Evolutionary conservation across 2,888 invertebrate species (phyloP), one percentile per base, ranked within the genome.

Genomic region (Buathra laborator): DNA sequence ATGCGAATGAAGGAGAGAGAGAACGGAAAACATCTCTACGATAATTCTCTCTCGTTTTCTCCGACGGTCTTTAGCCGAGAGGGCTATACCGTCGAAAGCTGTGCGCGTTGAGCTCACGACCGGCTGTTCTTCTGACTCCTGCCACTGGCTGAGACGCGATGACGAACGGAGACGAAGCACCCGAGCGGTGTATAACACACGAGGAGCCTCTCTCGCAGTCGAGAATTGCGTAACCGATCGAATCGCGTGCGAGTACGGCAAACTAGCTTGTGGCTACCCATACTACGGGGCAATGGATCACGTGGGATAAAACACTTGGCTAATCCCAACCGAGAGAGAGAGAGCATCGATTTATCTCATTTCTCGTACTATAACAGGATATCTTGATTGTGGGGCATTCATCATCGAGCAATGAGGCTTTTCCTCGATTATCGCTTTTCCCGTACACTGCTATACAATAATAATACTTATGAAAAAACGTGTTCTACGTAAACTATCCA

Each of bases 201-300:
- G 3, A n/a, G 37, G 29, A 24, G 14, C 43, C 59, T 19, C 48
- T 14, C 56, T 44, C 59, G 53, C 43, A 56, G 72, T 64, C 64
- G 66, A 66, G 76, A 84, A 71, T 90, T 92, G 90, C 88, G 89
- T 90, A 92, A 92, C 89, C 86, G 88, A 89, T 89, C 86, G 85
- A 81, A 87, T 83, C 88, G 84, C 87, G 85, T 85, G 83, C 75
- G 81, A 81, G 83, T 56, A 48, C 53, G 66, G 64, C 71, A 74
- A 24, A 67, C 10, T 48, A n/a, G 48, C 48, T 48, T 48, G 14
- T 48, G 59, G 14, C 14, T 32, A 59, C 32, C 24, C 59, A 14
- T 24, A 24, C 59, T 2, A 29, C 59, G 14, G 29, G n/a, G 4
- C 16, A 51, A 32, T 53, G 56, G 80, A 76, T 76, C 75, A 79